Percentiles rank a stretch among this genome's conserved stretches.
phyloP scores from a whole-genome alignment of 2,113 vertebrate genomes.

The Nerophis lumbriciformis region DNA sequence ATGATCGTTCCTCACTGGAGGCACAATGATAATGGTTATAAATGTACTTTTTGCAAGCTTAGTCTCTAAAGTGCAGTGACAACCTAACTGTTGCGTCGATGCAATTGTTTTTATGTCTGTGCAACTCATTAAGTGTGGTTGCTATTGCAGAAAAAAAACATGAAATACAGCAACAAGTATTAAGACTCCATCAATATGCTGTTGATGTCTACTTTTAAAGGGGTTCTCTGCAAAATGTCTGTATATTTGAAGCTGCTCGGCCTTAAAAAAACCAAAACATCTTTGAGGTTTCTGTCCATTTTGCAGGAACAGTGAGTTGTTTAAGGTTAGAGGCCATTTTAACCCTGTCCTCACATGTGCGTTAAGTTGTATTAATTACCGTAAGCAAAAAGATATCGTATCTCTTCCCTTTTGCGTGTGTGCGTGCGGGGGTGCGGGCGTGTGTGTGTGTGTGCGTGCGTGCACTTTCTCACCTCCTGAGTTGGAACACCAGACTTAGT shows the following conservation, averaged over 20 bases:
- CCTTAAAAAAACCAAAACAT: constrained; percentile 1
- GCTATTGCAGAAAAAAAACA: constrained; percentile 1
- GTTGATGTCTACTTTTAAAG: constrained; percentile 37
- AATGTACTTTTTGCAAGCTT: constrained; percentile 35
- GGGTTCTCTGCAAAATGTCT: constrained; percentile 33
- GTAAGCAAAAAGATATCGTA: constrained; percentile 27
- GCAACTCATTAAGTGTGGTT: neutral
- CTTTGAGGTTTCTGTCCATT: constrained; percentile 49
- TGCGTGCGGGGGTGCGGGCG: constrained; percentile 6
- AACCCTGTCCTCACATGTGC: constrained; percentile 43
- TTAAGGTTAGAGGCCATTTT: constrained; percentile 63
- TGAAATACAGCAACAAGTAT: constrained; percentile 3
- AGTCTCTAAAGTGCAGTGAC: constrained; percentile 21
- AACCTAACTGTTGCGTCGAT: constrained; percentile 11
- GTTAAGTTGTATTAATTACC: constrained; percentile 37
- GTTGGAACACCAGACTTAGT: constrained; percentile 21
- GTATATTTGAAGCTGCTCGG: neutral
- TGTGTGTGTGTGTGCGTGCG: no score
- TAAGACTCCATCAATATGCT: constrained; percentile 27
- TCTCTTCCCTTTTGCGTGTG: constrained; percentile 34
- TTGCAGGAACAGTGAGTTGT: constrained; percentile 51
- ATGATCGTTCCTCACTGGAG: constrained; percentile 1
- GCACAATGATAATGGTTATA: constrained; percentile 1
- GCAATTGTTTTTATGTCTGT: constrained; percentile 23
- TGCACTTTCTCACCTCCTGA: constrained; percentile 44